Conservation (phyloP, 2,888 invertebrate species). For the Rhodophaea formosa region DNA sequence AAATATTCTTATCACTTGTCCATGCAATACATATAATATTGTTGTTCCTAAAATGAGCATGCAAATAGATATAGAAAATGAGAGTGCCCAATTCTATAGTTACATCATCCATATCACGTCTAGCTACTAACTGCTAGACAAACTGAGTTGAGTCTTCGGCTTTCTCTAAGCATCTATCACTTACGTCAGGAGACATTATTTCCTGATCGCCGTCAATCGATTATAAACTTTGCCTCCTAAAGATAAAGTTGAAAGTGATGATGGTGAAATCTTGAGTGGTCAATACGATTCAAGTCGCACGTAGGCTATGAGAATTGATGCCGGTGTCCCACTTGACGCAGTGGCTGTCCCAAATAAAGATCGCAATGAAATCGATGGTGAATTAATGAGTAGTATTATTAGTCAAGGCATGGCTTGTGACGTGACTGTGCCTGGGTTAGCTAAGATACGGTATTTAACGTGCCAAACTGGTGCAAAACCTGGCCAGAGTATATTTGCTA, state of each 20-base stretch:
- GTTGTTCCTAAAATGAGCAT: slow-evolving; percentile 39
- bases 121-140: slow-evolving; percentile 50
- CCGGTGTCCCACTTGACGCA: slow-evolving; percentile 46
- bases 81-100: slow-evolving; percentile 61
- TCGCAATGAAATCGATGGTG: slow-evolving; percentile 44
- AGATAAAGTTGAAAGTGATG: slow-evolving; percentile 35
- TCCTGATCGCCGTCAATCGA: slow-evolving; percentile 28
- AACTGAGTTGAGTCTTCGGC: slow-evolving; percentile 54
- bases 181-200: slow-evolving; percentile 35
- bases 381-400: slow-evolving; percentile 42
- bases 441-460: slow-evolving; percentile 1
- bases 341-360: slow-evolving; percentile 52
- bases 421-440: slow-evolving; percentile 39
- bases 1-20: neutral
- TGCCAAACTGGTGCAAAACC: neutral
- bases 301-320: slow-evolving; percentile 52
- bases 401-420: slow-evolving; percentile 28
- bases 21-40: slow-evolving; percentile 31
- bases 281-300: slow-evolving; percentile 42
- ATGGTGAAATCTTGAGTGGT: slow-evolving; percentile 26
- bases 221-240: slow-evolving; percentile 37
- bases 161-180: slow-evolving; percentile 65
- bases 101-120: slow-evolving; percentile 51
- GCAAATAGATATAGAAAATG: slow-evolving; percentile 69
- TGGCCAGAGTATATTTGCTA: neutral